phyloP scores from a whole-genome alignment of 2,113 vertebrate genomes.

The Psittacula cyanocephala region DNA sequence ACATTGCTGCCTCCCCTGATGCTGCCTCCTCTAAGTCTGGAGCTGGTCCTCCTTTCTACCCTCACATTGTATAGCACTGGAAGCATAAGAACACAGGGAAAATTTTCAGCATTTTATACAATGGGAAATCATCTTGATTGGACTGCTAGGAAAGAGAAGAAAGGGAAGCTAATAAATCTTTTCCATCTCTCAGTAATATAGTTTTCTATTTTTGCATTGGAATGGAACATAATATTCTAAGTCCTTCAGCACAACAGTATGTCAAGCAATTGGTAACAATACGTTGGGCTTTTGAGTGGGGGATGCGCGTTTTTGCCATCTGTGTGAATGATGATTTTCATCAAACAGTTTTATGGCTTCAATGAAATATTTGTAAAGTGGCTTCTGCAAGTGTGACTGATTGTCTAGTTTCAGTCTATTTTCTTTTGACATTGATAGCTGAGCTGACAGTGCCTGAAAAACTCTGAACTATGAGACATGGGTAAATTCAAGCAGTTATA shows the following conservation, averaged over 20 bases:
- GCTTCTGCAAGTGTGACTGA: constrained; percentile 27
- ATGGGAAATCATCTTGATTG: not conserved
- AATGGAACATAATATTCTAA: constrained; percentile 47
- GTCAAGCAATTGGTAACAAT: constrained; percentile 39
- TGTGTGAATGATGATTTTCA: constrained; percentile 38
- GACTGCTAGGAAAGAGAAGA: constrained; percentile 21
- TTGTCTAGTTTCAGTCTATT: not conserved
- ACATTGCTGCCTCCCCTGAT: not conserved
- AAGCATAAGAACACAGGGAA: not conserved
- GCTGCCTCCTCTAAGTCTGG: not conserved
- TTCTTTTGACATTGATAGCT: not conserved
- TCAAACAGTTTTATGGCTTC: constrained; percentile 9
- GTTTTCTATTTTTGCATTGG: constrained; percentile 56
- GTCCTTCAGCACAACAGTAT: not conserved
- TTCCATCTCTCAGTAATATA: not conserved
- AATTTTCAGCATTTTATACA: not conserved
- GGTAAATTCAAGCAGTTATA: not conserved
- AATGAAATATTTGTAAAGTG: constrained; percentile 22
- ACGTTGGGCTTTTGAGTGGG: not conserved
- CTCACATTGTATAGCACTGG: accelerated
- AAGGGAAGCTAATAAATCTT: constrained; percentile 50
- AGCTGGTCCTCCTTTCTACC: not conserved
- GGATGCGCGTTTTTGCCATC: not conserved
- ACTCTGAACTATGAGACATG: accelerated
- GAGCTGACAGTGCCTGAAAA: not conserved